A percentile compares a stretch with the other conserved stretches of the same genome.
Evolutionary conservation across 2,113 vertebrate species (phyloP).

Genomic region (Gallinago paraguaiae): DNA sequence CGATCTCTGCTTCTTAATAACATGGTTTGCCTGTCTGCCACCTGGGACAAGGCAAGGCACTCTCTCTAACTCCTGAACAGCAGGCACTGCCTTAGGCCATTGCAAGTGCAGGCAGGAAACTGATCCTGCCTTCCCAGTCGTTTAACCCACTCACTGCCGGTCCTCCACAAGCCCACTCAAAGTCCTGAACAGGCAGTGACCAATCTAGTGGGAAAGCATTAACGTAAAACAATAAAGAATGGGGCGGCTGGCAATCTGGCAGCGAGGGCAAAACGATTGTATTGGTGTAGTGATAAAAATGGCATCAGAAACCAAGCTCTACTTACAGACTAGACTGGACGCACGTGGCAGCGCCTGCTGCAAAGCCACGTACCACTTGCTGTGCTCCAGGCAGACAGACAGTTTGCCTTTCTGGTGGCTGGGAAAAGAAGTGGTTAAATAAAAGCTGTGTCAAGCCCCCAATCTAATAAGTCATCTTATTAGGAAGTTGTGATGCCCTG

Average conservation of each 20-base stretch:
- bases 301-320: background rate
- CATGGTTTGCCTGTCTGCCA: slow-evolving; percentile 83
- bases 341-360: background rate
- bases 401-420: background rate
- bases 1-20: slow-evolving; percentile 84
- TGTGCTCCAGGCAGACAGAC: background rate
- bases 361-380: background rate
- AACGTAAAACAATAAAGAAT: background rate
- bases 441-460: slow-evolving; percentile 54
- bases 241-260: background rate
- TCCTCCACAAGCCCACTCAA: background rate
- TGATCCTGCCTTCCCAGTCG: slow-evolving; percentile 30
- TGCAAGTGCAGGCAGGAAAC: slow-evolving; percentile 82
- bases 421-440: slow-evolving; percentile 67
- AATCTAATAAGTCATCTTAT: slow-evolving; percentile 65
- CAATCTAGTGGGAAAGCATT: background rate
- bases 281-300: background rate
- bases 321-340: background rate
- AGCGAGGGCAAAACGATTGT: fast-evolving
- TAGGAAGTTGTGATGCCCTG: slow-evolving; percentile 70
- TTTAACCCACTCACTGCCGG: slow-evolving; percentile 74
- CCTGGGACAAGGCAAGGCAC: slow-evolving; percentile 79
- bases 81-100: slow-evolving; percentile 80
- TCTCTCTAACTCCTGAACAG: slow-evolving; percentile 70
- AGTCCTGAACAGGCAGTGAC: background rate